Evolutionary conservation across 2,113 vertebrate species (phyloP), one percentile per base, ranked within the genome.

Genomic region (Lota lota): DNA sequence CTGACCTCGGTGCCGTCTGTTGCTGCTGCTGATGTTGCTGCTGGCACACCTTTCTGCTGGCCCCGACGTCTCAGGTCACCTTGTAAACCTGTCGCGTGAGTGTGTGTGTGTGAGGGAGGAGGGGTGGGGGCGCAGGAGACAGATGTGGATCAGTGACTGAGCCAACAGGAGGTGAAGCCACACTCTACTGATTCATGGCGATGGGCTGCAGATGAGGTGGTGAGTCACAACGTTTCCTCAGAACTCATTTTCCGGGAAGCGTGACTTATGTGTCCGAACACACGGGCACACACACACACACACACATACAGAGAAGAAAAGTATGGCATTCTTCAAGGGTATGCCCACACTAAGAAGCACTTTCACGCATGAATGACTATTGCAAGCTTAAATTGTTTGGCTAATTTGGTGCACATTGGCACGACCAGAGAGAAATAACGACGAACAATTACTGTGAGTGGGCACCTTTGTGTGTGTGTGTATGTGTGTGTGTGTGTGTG

Each of bases 1-100:
- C 94, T 95, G 17, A 93, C 93, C 63, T 76, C 77, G 22, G 58
- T 78, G 63, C 92, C 91, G 73, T 94, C 94, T 47, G 40, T 47
- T 47, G 40, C 40, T 14, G 28, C 28, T 7, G 40, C 40, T 14
- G 40, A 10, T 1, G 40, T 7, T 47, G 7, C 57, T 1, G 68
- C 36, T 79, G 84, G 80, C 73, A 79, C 75, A 40, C 66, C 73
- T 75, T 74, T 80, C 54, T 78, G 84, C 76, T 83, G 84, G 67
- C 81, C 80, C 64, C 70, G 76, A 78, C 78, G 74, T 73, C 87
- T 84, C 16, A 76, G 76, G 79, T 86, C 86, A 87, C 84, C 83
- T 85, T 90, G 88, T 79, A 85, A 86, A 86, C 81, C 88, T 90
- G 80, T 74, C 69, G 79, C 66, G 66, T 17, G 63, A 72, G 68